Percentiles rank a stretch among this genome's conserved stretches.
phyloP scores from a whole-genome alignment of 2,797 vertebrate species.

The Meriones psammophilus region DNA sequence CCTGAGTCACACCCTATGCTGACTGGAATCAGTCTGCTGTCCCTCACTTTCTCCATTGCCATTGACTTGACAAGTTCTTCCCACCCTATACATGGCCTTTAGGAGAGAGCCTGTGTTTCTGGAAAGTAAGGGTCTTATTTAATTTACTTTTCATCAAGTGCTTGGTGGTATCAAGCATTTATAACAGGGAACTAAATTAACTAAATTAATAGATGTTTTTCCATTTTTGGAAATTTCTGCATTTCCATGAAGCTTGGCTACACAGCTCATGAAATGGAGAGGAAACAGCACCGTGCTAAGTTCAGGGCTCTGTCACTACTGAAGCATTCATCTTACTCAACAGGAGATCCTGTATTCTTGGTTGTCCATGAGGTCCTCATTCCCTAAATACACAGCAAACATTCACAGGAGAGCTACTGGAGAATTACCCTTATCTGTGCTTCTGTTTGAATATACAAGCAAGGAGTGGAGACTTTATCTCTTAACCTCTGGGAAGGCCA shows the following conservation, averaged over 20 bases:
- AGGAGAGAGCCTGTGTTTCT: not conserved
- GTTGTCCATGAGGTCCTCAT: not conserved
- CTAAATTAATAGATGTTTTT: constrained; percentile 1
- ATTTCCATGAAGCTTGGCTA: constrained; percentile 23
- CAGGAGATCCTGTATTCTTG: not conserved
- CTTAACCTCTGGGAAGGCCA: not conserved
- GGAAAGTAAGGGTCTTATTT: constrained; percentile 22
- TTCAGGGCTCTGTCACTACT: not conserved
- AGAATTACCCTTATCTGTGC: not conserved
- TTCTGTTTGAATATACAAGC: too few species aligned
- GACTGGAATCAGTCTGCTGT: not conserved
- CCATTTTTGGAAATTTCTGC: not conserved
- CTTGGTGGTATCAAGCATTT: constrained; percentile 37
- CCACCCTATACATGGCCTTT: not conserved
- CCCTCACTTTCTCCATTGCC: not conserved
- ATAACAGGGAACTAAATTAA: not conserved
- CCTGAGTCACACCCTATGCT: not conserved
- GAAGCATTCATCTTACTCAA: not conserved
- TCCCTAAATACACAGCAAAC: not conserved
- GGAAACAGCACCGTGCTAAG: not conserved
- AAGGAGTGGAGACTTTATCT: not conserved
- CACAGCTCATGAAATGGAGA: not conserved
- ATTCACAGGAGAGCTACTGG: not conserved
- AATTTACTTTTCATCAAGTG: constrained; percentile 40
- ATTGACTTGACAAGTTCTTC: not conserved